Evolutionary conservation across 53 echinoderm and acorn worm genomes (phyloP), one percentile per base, ranked within the genome.

Genomic region (Astropecten irregularis): DNA sequence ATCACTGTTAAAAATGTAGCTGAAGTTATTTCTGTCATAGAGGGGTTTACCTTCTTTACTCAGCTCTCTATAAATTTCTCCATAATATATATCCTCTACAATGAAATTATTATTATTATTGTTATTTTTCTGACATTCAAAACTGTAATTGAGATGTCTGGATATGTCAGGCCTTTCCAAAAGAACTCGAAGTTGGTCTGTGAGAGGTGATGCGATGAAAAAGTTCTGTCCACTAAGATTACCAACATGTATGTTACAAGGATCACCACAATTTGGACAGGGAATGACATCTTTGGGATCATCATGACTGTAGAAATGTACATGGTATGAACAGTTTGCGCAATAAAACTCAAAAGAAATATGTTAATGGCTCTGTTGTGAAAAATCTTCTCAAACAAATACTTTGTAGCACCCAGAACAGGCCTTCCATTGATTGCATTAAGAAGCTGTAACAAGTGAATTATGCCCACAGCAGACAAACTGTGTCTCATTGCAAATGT

Each of bases 271-370:
- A 35, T 37, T 32, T 18, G 56, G 56, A 39, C 88, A 88, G 6
- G 68, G 34, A 25, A 51, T 30, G 25, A 9, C 18, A 29, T 71
- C 73, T 48, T 82, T 29, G 15, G 30, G 0, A 13, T 49, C 27
- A 27, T 39, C 38, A 6, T 58, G 33, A 35, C 57, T 25, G 70
- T 40, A 82, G 14, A 83, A 50, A 19, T 32, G 33, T 19, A 88
- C 82, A 48, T 49, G 82, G 1, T 31, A 34, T 22, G 49, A 34
- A 37, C 88, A 88, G 59, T 53, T 29, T 6, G 57, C 14, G 57
- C 83, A 88, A 51, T 76, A 88, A 49, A 88, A 88, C 21, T 88
- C 82, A 82, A 88, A 88, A n/a, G 33, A 36, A 7, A 86, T 27
- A 5, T n/a, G n/a, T 65, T 28, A 10, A 76, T 36, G 2, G 34